phyloP scores from a whole-genome alignment of 2,113 vertebrate species.

The Cinclus mexicanus region DNA sequence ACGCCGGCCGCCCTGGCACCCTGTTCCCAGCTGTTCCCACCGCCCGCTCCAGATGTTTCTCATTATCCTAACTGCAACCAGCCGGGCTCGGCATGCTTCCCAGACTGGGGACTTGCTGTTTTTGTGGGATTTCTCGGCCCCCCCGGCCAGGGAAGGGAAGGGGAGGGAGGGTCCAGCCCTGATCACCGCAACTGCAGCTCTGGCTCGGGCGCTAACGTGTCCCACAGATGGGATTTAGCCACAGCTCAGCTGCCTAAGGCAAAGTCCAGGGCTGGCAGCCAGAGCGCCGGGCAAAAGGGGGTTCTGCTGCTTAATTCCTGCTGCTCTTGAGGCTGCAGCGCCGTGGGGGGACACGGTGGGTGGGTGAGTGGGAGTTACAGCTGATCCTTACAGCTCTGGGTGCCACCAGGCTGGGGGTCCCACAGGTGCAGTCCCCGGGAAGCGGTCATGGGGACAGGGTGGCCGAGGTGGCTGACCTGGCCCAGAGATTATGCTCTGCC shows the following conservation, averaged over 20 bases:
- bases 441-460: rapidly evolving
- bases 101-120: constrained; percentile 25
- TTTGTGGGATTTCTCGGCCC: not conserved
- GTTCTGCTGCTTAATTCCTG: not conserved
- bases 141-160: not conserved
- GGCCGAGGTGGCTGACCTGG: rapidly evolving
- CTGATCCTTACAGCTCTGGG: not conserved
- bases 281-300: not conserved
- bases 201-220: constrained; percentile 22
- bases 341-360: not conserved
- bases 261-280: constrained; percentile 51
- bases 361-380: not conserved
- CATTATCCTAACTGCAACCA: constrained; percentile 45
- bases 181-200: not conserved
- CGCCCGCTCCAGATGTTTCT: constrained; percentile 69
- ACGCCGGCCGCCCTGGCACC: constrained; percentile 11
- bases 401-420: not conserved
- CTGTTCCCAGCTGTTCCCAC: constrained; percentile 68
- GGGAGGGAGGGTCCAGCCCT: not conserved
- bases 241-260: constrained; percentile 29
- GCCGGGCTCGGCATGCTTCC: constrained; percentile 46
- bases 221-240: constrained; percentile 70
- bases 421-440: not conserved
- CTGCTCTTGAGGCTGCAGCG: not conserved
- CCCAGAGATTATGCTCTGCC: not conserved